Evolutionary conservation across 1,140 invertebrate genomes (phyloP).

Genomic region (Aporrectodea caliginosa): DNA sequence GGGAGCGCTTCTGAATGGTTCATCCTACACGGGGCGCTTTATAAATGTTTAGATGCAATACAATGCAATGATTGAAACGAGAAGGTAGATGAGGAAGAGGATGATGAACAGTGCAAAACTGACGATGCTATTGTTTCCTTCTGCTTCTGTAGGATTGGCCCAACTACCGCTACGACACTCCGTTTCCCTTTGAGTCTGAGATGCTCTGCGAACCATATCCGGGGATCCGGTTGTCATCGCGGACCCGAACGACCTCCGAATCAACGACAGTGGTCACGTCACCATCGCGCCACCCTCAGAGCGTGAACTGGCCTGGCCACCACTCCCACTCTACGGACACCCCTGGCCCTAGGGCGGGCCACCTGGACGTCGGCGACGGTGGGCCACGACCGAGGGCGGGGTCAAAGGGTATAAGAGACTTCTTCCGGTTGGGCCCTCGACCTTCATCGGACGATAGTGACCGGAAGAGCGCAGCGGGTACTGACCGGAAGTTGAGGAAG

Average conservation of each 20-base stretch:
- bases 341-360: not conserved
- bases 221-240: not conserved
- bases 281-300: not conserved
- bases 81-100: no score
- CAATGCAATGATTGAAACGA: no score
- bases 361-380: not conserved
- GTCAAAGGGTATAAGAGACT: not conserved
- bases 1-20: no score
- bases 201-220: not conserved
- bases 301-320: not conserved
- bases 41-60: no score
- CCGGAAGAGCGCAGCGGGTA: not conserved
- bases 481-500: no score
- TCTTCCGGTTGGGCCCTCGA: not conserved
- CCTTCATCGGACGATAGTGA: not conserved
- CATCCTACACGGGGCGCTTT: no score
- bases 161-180: not conserved
- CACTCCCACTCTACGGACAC: not conserved
- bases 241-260: not conserved
- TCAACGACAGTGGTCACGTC: not conserved
- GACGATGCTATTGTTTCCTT: no score
- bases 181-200: not conserved
- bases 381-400: not conserved
- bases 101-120: no score
- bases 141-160: no score